Base-by-base conservation (phyloP, 2,113 vertebrate species). In the Pelusios castaneus region DNA sequence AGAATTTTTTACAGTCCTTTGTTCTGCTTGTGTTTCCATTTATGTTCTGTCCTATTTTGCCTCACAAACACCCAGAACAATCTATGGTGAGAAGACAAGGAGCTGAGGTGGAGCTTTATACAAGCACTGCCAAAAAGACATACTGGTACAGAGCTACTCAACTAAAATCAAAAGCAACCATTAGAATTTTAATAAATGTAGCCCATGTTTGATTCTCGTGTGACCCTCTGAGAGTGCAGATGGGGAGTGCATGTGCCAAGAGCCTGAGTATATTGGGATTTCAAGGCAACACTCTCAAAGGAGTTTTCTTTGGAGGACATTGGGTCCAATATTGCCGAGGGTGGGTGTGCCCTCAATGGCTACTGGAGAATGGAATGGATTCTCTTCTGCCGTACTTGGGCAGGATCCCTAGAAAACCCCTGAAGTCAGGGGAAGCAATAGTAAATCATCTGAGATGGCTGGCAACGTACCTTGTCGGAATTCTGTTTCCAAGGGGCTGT, bases 11-110 rank as follows among this genome's bases (percentile, higher is more conserved):
- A 5, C 83, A 55, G 58, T 8, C 84, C 86, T 2, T 1, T 10
- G n/a, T 45, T 84, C 47, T 14, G n/a, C 34, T 5, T 27, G n/a
- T 47, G 34, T 58, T 73, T 16, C 75, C 16, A 0, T 54, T 13
- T 6, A 17, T 2, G 2, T 4, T 19, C 0, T 75, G 2, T 0
- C 25, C 60, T 52, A 0, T 11, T 43, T 84, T 14, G 82, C 79
- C 82, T 34, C 1, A 0, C 11, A 45, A 29, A 2, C 51, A 4
- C 38, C 78, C 5, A 4, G n/a, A 11, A 1, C 3, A 2, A 8
- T 1, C 49, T 0, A 0, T 0, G 51, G 80, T 16, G 89, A 43
- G 90, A 76, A 8, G 43, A 6, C 0, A 21, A 38, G 54, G 22
- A 11, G 78, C 0, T 6, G 91, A 77, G 91, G 45, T 70, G 91